phyloP scores from a whole-genome alignment of 1,140 invertebrate species.

The Sitophilus oryzae region DNA sequence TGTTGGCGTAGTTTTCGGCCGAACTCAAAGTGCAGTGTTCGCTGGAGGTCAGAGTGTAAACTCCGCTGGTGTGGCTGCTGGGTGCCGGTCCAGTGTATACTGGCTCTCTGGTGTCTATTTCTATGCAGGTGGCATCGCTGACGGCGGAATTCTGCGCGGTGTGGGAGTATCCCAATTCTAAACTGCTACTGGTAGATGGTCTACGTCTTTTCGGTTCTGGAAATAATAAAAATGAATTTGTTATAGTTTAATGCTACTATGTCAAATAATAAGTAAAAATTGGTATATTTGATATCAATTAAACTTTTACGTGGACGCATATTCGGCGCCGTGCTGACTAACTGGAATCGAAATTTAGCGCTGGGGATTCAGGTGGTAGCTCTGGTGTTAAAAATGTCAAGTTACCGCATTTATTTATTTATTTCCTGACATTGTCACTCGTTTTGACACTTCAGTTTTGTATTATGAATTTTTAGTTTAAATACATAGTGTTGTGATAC shows the following conservation, averaged over 20 bases:
- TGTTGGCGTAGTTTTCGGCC: conserved; percentile 30
- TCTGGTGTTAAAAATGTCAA: too few species aligned
- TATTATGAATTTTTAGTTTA: too few species aligned
- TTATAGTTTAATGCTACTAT: too few species aligned
- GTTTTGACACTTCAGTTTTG: too few species aligned
- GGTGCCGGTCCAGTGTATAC: conserved; percentile 51
- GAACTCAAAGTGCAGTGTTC: conserved; percentile 46
- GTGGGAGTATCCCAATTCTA: conserved; percentile 74
- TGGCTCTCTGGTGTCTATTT: conserved; percentile 41
- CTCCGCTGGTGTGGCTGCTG: conserved; percentile 69
- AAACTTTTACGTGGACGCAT: too few species aligned
- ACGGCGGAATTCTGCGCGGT: conserved; percentile 75
- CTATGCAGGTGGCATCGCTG: conserved; percentile 54
- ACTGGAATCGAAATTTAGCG: too few species aligned
- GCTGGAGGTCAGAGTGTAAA: conserved; percentile 69
- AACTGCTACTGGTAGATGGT: conserved; percentile 65
- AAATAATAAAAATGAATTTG: conserved; percentile 32
- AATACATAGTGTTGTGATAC: too few species aligned
- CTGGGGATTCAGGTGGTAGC: too few species aligned
- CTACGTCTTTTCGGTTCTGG: conserved; percentile 53
- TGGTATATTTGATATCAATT: too few species aligned
- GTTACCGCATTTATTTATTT: too few species aligned
- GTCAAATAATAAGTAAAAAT: conserved; percentile 32
- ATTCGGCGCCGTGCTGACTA: too few species aligned
- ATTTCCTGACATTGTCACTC: too few species aligned